A percentile compares a stretch with the other conserved stretches of the same genome.
phyloP scores from a whole-genome alignment of 2,888 invertebrate species.

The Parnassius smintheus region DNA sequence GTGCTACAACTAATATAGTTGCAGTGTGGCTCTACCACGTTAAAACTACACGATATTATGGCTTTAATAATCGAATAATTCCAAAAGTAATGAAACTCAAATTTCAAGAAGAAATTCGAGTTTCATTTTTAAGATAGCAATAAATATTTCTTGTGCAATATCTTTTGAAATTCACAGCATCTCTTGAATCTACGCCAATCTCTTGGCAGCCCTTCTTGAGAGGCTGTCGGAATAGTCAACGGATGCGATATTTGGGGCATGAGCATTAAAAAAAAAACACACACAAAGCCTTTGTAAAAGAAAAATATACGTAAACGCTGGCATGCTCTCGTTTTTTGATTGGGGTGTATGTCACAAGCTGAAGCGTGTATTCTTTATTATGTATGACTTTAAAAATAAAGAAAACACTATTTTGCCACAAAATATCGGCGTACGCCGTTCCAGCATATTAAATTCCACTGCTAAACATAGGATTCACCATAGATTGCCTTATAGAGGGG shows the following conservation, averaged over 20 bases:
- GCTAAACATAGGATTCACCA: too few relatives aligned
- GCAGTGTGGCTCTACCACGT: too few relatives aligned
- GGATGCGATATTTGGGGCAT: slow-evolving; percentile 16
- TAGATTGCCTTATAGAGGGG: too few relatives aligned
- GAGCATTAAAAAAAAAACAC: slow-evolving; percentile 20
- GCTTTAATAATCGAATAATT: background rate
- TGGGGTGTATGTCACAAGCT: slow-evolving; percentile 3
- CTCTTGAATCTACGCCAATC: slow-evolving; percentile 16
- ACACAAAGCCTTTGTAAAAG: slow-evolving; percentile 11
- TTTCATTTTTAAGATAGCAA: too few relatives aligned
- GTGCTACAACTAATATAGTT: too few relatives aligned
- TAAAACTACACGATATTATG: too few relatives aligned
- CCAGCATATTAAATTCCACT: too few relatives aligned
- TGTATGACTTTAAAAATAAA: too few relatives aligned
- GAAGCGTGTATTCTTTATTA: slow-evolving; percentile 7
- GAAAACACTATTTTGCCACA: too few relatives aligned
- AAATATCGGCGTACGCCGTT: too few relatives aligned
- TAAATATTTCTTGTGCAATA: background rate
- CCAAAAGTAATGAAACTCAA: background rate
- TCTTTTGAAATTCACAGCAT: background rate
- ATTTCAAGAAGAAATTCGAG: background rate
- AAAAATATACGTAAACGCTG: slow-evolving; percentile 12
- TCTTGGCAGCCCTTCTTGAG: slow-evolving; percentile 6
- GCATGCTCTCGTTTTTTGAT: slow-evolving; percentile 6
- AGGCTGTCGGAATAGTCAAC: slow-evolving; percentile 9